Conservation (phyloP, 2,888 invertebrate species). For the Torymus texanus region DNA sequence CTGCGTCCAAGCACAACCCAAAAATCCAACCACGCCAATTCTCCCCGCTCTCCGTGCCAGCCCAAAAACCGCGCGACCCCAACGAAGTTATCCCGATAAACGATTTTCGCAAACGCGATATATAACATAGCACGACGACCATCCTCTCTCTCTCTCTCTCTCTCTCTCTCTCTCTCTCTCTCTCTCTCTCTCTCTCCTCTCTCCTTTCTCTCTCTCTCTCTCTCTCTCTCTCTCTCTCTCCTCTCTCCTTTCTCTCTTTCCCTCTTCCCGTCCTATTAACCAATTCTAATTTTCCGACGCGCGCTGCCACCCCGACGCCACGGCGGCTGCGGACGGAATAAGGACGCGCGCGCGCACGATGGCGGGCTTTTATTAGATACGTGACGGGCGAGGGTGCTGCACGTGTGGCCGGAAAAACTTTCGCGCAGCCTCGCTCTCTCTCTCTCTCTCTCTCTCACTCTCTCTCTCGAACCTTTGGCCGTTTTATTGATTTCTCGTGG, state of each 20-base stretch:
- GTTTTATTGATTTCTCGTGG: conserved; percentile 29
- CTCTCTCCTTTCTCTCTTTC: not conserved
- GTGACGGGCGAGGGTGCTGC: conserved; percentile 15
- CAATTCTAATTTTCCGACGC: conserved; percentile 23
- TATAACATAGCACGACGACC: not conserved
- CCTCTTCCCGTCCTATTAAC: not conserved
- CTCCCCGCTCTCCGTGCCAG: too few species aligned
- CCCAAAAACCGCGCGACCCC: too few species aligned
- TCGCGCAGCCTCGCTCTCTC: not conserved
- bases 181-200: too few species aligned
- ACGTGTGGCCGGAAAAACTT: conserved; percentile 35
- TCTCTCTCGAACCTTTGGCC: not conserved
- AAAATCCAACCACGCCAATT: too few species aligned
- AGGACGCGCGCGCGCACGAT: not conserved
- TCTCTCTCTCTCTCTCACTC: not conserved
- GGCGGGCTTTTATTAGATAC: conserved; percentile 40
- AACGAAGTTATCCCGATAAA: not conserved
- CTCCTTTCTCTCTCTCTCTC: not conserved
- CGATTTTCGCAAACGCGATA: not conserved
- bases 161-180: too few species aligned
- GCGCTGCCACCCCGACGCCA: not conserved
- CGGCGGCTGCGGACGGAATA: conserved; percentile 4
- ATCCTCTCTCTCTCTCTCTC: not conserved
- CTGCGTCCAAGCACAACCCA: too few species aligned
- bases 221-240: not conserved